Conservation (phyloP, 2,113 vertebrate species). For the Fulmarus glacialis region DNA sequence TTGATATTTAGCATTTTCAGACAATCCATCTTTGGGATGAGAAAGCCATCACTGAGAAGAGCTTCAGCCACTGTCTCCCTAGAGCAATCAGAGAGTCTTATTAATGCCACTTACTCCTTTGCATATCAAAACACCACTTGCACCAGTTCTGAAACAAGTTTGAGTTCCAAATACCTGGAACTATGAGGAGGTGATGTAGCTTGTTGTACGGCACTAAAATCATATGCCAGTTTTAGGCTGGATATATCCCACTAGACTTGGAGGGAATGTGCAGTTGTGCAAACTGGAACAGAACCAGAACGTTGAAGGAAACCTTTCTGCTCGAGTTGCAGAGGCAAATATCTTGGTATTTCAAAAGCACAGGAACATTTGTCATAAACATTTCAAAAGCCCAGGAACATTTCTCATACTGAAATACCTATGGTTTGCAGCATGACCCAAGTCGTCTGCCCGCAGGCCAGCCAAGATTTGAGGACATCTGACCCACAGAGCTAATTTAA, state of each 20-base stretch:
- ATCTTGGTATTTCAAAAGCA: not conserved
- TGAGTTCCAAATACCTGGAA: not conserved
- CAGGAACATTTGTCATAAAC: not conserved
- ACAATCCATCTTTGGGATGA: constrained; percentile 89
- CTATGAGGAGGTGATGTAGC: not conserved
- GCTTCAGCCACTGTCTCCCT: constrained; percentile 80
- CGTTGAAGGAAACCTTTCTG: not conserved
- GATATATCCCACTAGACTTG: not conserved
- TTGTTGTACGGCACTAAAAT: not conserved
- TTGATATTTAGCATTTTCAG: constrained; percentile 84
- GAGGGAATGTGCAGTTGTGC: not conserved
- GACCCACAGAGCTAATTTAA: not conserved
- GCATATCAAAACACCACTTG: not conserved
- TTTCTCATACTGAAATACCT: not conserved
- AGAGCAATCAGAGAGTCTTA: not conserved
- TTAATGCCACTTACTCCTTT: not conserved
- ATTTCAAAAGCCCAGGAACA: not conserved
- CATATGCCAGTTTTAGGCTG: not conserved
- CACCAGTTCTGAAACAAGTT: not conserved
- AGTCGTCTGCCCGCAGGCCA: not conserved
- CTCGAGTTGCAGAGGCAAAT: not conserved
- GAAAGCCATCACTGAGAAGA: constrained; percentile 88
- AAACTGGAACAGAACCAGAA: not conserved
- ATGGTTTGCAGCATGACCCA: not conserved
- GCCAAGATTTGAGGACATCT: not conserved